Evolutionary conservation across 2,113 vertebrate genomes (phyloP).

Genomic region (Cyanocitta stelleri): DNA sequence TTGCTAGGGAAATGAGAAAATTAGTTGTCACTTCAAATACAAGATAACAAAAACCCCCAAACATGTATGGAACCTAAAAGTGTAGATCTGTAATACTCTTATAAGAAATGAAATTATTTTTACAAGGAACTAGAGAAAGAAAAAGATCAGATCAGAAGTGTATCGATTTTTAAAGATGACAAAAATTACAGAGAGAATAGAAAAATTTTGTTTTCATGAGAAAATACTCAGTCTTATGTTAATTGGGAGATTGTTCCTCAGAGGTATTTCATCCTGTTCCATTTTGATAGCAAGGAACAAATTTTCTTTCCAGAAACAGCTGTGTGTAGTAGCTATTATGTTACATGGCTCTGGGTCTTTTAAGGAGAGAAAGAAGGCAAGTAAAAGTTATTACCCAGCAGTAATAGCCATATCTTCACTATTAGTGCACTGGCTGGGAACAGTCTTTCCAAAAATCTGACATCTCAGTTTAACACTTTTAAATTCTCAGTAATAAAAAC

Average conservation of each 20-base stretch:
- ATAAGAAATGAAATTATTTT: neutral
- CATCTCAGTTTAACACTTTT: neutral
- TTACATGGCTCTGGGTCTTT: neutral
- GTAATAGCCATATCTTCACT: neutral
- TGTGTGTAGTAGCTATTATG: neutral
- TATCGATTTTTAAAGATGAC: neutral
- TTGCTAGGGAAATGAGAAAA: neutral
- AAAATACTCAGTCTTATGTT: neutral
- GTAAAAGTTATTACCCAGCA: neutral
- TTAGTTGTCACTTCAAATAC: neutral
- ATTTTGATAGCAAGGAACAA: neutral
- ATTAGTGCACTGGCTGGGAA: neutral
- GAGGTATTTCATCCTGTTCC: neutral
- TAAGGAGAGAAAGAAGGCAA: neutral
- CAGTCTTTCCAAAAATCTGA: neutral
- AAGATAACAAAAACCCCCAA: neutral
- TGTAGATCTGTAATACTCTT: neutral
- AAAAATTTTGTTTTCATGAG: neutral
- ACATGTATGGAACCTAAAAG: neutral
- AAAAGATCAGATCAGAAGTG: neutral
- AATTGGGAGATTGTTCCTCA: neutral
- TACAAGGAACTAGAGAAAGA: neutral
- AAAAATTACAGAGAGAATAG: neutral
- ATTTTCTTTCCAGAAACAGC: neutral
- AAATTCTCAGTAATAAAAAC: neutral